Evolutionary conservation across 2,888 invertebrate genomes (phyloP).

Genomic region (Onthophagus sagittarius): DNA sequence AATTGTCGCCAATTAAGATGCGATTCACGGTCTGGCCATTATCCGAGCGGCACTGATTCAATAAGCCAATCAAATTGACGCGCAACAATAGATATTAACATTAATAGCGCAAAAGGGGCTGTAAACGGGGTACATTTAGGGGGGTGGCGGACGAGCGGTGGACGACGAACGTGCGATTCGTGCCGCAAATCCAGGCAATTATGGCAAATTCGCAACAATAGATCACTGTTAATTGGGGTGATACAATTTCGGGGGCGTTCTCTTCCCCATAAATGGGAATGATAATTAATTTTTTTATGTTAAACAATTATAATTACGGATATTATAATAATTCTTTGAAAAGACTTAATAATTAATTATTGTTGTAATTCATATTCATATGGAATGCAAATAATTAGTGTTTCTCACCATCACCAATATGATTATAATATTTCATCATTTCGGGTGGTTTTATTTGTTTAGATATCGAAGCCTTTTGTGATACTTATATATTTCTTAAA

Average conservation of each 20-base stretch:
- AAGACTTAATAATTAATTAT: too few species aligned
- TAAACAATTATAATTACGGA: not conserved
- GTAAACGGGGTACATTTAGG: not conserved
- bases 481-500: too few species aligned
- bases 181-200: conserved; percentile 7
- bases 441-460: too few species aligned
- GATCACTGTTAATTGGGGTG: conserved; percentile 10
- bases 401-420: too few species aligned
- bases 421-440: too few species aligned
- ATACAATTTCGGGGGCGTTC: conserved; percentile 1
- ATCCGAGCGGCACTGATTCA: conserved; percentile 38
- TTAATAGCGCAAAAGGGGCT: conserved; percentile 1
- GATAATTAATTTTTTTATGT: not conserved
- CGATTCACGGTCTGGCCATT: conserved; percentile 50
- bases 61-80: conserved; percentile 33
- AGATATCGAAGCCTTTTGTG: too few species aligned
- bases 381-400: too few species aligned
- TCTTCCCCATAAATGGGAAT: not conserved
- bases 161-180: conserved; percentile 3
- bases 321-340: not conserved
- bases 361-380: too few species aligned
- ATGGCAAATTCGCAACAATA: conserved; percentile 10
- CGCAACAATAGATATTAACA: conserved; percentile 12
- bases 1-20: conserved; percentile 57
- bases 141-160: not conserved